Conservation (phyloP, 2,113 vertebrate species). For the Petrocephalus microphthalmus region DNA sequence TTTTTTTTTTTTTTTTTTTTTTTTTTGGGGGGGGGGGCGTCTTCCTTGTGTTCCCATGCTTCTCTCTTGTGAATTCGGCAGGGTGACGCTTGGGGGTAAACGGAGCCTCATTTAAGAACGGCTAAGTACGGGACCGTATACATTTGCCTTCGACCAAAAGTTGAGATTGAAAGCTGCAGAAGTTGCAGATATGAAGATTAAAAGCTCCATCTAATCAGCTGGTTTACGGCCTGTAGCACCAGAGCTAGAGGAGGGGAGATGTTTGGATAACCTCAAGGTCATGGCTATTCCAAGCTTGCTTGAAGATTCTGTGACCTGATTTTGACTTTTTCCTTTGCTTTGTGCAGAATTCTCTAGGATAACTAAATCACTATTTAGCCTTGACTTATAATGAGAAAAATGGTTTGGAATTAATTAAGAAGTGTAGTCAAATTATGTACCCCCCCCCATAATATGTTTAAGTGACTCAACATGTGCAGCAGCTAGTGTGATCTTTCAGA, state of each 20-base stretch:
- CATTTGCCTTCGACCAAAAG: background rate
- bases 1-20: too few species aligned
- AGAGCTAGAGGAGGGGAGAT: slow-evolving; percentile 31
- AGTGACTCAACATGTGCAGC: background rate
- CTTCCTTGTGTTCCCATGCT: background rate
- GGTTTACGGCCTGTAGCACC: slow-evolving; percentile 33
- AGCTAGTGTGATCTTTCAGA: background rate
- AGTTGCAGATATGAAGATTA: slow-evolving; percentile 14
- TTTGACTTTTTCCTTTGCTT: background rate
- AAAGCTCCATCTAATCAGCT: slow-evolving; percentile 41
- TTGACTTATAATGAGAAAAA: slow-evolving; percentile 17
- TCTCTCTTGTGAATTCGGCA: background rate
- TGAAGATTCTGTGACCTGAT: slow-evolving; percentile 26
- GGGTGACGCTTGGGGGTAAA: background rate
- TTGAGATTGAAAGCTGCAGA: slow-evolving; percentile 5
- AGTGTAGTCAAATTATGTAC: background rate
- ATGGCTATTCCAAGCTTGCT: slow-evolving; percentile 23
- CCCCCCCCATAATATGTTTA: background rate
- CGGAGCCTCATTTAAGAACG: background rate
- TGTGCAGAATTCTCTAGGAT: background rate
- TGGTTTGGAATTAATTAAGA: background rate
- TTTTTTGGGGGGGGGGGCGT: too few species aligned
- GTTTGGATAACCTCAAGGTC: slow-evolving; percentile 32
- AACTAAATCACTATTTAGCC: slow-evolving; percentile 14
- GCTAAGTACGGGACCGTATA: background rate